A percentile compares a stretch with the other conserved stretches of the same genome.
phyloP scores from a whole-genome alignment of 2,113 vertebrate genomes.

The Progne subis region DNA sequence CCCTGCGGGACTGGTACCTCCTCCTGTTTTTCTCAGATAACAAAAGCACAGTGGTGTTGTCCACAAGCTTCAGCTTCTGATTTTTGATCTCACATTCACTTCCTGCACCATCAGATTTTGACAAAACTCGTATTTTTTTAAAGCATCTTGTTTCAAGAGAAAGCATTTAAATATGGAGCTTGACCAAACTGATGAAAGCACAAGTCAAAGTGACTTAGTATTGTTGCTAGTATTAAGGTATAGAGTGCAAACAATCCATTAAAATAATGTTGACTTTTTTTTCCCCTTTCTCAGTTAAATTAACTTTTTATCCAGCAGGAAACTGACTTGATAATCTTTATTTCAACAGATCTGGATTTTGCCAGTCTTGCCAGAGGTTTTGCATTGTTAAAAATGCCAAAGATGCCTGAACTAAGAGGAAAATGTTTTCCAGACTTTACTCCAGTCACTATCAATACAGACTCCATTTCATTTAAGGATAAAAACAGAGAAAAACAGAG shows the following conservation, averaged over 20 bases:
- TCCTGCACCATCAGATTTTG: neutral
- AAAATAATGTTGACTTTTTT: neutral
- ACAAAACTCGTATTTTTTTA: neutral
- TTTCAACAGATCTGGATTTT: slow-evolving; percentile 88
- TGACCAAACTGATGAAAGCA: neutral
- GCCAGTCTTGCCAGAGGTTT: slow-evolving; percentile 86
- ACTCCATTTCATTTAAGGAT: slow-evolving; percentile 91
- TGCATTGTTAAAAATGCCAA: slow-evolving; percentile 89
- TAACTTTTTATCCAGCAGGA: neutral
- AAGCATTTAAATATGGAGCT: neutral
- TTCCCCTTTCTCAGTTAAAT: neutral
- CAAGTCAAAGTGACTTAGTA: neutral
- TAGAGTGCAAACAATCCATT: neutral
- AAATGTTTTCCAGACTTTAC: slow-evolving; percentile 84
- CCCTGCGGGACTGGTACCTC: neutral
- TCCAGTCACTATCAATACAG: slow-evolving; percentile 79
- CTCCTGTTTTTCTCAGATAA: neutral
- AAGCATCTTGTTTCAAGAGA: neutral
- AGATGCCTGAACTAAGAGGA: slow-evolving; percentile 92
- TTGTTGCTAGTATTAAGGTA: neutral
- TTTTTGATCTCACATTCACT: neutral
- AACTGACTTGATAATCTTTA: neutral
- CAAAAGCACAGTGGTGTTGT: rapidly evolving
- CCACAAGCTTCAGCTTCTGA: neutral
- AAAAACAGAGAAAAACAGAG: slow-evolving; percentile 90